Percentiles rank a stretch among this genome's conserved stretches.
Evolutionary conservation across 2,113 vertebrate species (phyloP).

Genomic region (Empidonax traillii): DNA sequence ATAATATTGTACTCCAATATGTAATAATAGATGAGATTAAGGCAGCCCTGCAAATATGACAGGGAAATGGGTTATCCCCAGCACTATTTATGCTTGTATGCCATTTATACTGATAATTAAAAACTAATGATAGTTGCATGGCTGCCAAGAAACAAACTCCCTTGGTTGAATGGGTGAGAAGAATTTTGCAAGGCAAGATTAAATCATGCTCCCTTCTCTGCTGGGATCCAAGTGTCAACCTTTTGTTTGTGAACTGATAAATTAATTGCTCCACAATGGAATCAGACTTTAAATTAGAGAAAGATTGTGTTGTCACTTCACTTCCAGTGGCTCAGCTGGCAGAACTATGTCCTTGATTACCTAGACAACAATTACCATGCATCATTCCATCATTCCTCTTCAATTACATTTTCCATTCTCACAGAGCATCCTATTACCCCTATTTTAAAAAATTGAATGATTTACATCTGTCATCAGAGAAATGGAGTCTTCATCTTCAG

Average conservation of each 20-base stretch:
- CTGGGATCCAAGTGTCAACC: neutral
- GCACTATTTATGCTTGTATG: neutral
- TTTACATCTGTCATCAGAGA: neutral
- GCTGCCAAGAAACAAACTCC: constrained; percentile 36
- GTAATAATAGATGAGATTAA: neutral
- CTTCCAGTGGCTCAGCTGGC: neutral
- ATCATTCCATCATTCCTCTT: neutral
- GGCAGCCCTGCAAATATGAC: neutral
- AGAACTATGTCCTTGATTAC: neutral
- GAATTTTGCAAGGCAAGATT: constrained; percentile 25
- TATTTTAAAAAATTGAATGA: neutral
- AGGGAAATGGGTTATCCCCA: neutral
- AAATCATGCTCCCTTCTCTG: neutral
- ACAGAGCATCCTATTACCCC: neutral
- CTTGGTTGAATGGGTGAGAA: neutral
- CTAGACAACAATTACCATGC: neutral
- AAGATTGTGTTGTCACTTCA: neutral
- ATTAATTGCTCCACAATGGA: constrained; percentile 31
- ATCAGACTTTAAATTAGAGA: constrained; percentile 12
- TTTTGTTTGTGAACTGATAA: constrained; percentile 28
- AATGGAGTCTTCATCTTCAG: neutral
- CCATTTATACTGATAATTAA: constrained; percentile 20
- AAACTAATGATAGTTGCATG: neutral
- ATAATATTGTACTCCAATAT: neutral
- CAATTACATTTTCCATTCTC: neutral